A percentile compares a stretch with the other conserved stretches of the same genome.
Conservation (phyloP, 1,140 invertebrate genomes). For the Lordiphosa mommai region DNA sequence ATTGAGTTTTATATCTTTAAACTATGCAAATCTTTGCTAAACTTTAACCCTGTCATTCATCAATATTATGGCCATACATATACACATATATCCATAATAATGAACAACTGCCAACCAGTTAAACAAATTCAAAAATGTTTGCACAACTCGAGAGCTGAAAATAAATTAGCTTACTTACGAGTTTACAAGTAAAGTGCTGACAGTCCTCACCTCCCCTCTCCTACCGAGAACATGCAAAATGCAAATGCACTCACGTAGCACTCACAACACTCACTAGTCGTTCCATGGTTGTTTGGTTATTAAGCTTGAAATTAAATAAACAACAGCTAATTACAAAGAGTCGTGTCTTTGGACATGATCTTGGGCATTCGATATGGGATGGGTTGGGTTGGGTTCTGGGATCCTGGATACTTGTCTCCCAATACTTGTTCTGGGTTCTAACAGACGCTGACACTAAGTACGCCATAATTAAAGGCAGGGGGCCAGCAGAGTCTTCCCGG, state of each 20-base stretch:
- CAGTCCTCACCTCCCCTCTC: background rate
- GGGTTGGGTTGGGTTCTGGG: background rate
- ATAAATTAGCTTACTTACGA: slow-evolving; percentile 46
- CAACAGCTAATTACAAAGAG: slow-evolving; percentile 61
- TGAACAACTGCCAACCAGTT: slow-evolving; percentile 31
- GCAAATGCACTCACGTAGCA: slow-evolving; percentile 19
- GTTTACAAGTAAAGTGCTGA: slow-evolving; percentile 10
- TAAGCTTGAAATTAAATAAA: slow-evolving; percentile 61
- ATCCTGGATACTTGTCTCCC: slow-evolving; percentile 4
- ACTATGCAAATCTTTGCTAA: background rate
- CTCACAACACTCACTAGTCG: slow-evolving; percentile 3
- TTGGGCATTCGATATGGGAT: background rate
- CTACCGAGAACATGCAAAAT: slow-evolving; percentile 1
- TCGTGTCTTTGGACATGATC: slow-evolving; percentile 20
- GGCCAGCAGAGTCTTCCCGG: background rate
- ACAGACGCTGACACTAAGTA: slow-evolving; percentile 66
- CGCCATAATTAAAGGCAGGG: slow-evolving; percentile 57
- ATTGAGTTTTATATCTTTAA: too few species aligned
- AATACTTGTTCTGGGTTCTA: slow-evolving; percentile 39
- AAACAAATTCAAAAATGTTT: slow-evolving; percentile 60
- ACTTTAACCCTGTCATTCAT: slow-evolving; percentile 8
- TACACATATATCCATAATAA: background rate
- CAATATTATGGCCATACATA: background rate
- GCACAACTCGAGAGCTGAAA: slow-evolving; percentile 47
- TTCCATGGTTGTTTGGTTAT: slow-evolving; percentile 25